phyloP scores from a whole-genome alignment of 2,797 vertebrate species.

The Heterohyrax brucei region DNA sequence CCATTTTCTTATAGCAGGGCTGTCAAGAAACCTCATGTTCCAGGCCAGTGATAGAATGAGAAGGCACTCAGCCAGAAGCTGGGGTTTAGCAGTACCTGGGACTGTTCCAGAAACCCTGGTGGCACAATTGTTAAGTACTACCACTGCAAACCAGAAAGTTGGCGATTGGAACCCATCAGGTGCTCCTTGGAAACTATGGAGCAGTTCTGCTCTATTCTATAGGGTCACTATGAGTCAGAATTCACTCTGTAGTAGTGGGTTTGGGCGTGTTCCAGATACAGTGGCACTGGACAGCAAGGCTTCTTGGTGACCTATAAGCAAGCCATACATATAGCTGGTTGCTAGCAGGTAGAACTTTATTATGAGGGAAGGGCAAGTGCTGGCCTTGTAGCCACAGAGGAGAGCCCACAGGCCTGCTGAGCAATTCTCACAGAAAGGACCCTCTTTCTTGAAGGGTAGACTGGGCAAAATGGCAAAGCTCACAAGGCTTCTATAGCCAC shows the following conservation, averaged over 20 bases:
- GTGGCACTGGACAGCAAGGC: background rate
- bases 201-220: no score
- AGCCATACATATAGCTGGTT: background rate
- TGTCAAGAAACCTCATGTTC: background rate
- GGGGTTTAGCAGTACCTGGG: background rate
- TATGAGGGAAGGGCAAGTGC: no score
- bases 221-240: no score
- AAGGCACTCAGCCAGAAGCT: background rate
- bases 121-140: no score
- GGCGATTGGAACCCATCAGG: no score
- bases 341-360: background rate
- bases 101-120: background rate
- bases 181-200: no score
- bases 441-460: background rate
- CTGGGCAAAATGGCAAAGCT: background rate
- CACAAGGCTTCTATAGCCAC: background rate
- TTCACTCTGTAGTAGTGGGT: no score
- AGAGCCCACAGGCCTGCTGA: background rate
- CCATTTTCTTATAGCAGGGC: background rate
- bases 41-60: background rate
- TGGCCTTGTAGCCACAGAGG: background rate
- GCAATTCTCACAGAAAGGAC: background rate
- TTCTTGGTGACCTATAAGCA: background rate
- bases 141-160: no score
- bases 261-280: background rate